Conservation (phyloP, 2,797 vertebrate species). For the Bufotes viridis region DNA sequence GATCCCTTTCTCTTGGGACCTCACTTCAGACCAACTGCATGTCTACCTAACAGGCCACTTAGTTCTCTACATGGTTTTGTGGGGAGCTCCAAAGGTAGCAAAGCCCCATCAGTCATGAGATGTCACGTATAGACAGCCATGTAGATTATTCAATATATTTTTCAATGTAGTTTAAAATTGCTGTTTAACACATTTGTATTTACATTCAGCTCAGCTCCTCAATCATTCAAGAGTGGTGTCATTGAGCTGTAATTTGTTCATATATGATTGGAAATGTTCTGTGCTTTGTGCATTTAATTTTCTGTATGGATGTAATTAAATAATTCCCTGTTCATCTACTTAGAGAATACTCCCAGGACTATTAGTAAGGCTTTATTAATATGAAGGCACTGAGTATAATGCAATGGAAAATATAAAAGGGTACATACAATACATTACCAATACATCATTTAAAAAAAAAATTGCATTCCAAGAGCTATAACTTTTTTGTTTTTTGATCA, state of each 20-base stretch:
- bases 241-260: constrained; percentile 5
- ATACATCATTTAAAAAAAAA: too few species aligned
- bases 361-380: background rate
- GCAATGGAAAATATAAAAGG: background rate
- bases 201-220: background rate
- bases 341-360: background rate
- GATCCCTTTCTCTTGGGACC: too few species aligned
- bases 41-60: too few species aligned
- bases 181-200: background rate
- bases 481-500: too few species aligned
- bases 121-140: too few species aligned
- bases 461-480: too few species aligned
- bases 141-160: background rate
- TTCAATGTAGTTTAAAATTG: background rate
- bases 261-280: background rate
- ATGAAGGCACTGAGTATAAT: background rate
- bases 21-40: too few species aligned
- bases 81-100: too few species aligned
- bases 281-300: constrained; percentile 7
- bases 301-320: constrained; percentile 20
- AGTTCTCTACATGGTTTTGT: too few species aligned
- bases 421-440: too few species aligned
- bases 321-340: constrained; percentile 4
- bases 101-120: too few species aligned
- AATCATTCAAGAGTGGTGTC: background rate